These are phyloP conservation scores for Myathropa florea DNA, from an alignment of 2,888 invertebrate genomes.

Conservation along the genomic window DNA sequence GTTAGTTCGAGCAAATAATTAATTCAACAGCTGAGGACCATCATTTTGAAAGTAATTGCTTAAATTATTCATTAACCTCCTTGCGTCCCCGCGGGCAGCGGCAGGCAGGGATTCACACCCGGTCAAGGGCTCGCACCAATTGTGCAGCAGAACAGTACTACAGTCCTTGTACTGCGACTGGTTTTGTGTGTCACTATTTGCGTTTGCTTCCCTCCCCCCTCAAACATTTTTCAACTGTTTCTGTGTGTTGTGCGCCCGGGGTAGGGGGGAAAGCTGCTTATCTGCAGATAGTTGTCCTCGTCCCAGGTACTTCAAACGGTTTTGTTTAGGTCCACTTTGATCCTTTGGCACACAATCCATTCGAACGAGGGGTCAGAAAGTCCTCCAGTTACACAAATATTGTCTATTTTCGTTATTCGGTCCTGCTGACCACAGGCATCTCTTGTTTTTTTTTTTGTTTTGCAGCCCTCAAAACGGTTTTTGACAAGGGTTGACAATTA, in stretches of 20 bases:
- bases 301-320: conserved; percentile 3
- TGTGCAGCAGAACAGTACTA: not conserved
- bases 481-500: conserved; percentile 64
- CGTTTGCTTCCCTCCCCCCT: not conserved
- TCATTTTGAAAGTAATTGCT: conserved; percentile 59
- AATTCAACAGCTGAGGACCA: conserved; percentile 63
- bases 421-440: conserved; percentile 50
- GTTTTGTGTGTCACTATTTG: not conserved
- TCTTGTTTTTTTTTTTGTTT: conserved; percentile 10
- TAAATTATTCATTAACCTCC: conserved; percentile 64
- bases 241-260: too few relatives aligned
- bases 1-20: conserved; percentile 61
- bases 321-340: not conserved
- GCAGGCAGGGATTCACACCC: not conserved
- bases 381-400: conserved; percentile 46
- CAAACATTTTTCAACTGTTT: not conserved
- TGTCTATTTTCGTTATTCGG: conserved; percentile 12
- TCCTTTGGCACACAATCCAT: conserved; percentile 5
- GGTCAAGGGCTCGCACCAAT: conserved; percentile 11
- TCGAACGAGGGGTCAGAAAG: not conserved
- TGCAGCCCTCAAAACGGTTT: conserved; percentile 31
- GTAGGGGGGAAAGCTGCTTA: not conserved
- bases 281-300: not conserved
- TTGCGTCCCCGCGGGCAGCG: conserved; percentile 14
- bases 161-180: too few relatives aligned